Conservation (phyloP, 2,113 vertebrate species). For the Urocynchramus pylzowi region DNA sequence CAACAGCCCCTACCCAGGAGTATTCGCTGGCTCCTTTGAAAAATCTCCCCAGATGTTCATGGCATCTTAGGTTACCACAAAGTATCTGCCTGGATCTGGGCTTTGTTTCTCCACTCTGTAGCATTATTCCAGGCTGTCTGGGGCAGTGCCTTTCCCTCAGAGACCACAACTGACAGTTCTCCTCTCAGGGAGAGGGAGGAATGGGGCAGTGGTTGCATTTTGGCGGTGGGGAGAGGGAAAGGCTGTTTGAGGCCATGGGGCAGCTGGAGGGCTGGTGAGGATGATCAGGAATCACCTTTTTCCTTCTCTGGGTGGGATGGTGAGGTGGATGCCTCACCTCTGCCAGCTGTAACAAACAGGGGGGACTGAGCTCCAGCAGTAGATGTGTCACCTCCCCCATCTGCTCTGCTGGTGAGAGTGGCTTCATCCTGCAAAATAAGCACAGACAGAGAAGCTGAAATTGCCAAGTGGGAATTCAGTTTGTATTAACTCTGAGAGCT, state of each 20-base stretch:
- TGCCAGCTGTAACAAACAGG: not conserved
- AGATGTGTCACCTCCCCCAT: not conserved
- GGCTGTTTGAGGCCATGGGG: not conserved
- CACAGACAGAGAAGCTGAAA: not conserved
- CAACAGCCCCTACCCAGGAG: not conserved
- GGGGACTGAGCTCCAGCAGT: not conserved
- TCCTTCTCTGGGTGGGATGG: not conserved
- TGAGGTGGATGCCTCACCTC: not conserved
- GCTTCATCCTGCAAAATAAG: not conserved
- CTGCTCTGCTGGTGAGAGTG: not conserved
- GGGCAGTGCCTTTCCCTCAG: slow-evolving; percentile 8
- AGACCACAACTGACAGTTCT: slow-evolving; percentile 48
- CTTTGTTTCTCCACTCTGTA: slow-evolving; percentile 1
- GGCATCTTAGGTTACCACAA: not conserved
- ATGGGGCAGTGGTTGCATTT: not conserved
- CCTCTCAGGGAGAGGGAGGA: not conserved
- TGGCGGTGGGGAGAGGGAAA: not conserved
- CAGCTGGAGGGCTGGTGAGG: not conserved
- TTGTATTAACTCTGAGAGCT: not conserved
- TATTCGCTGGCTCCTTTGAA: not conserved
- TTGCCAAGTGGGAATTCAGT: not conserved
- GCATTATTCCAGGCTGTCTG: not conserved
- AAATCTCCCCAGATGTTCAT: not conserved
- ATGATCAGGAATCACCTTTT: not conserved
- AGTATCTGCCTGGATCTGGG: slow-evolving; percentile 12